Evolutionary conservation across 2,797 vertebrate species (phyloP).

Genomic region (Gambusia yucatana): DNA sequence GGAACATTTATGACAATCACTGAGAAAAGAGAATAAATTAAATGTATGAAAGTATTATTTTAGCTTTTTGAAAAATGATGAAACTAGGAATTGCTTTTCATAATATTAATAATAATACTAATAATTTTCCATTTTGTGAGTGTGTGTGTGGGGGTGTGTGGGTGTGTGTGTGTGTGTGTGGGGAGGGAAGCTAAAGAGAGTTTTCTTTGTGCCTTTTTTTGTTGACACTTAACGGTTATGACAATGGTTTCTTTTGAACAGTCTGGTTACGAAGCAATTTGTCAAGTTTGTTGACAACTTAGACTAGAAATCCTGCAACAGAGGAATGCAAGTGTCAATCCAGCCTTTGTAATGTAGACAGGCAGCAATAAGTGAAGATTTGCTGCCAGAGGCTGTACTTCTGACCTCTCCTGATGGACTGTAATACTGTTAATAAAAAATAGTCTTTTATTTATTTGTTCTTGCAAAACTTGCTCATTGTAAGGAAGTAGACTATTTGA

Average conservation of each 20-base stretch:
- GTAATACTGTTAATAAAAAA: constrained; percentile 9
- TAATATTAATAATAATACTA: constrained; percentile 36
- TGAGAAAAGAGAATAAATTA: constrained; percentile 9
- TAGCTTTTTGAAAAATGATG: constrained; percentile 14
- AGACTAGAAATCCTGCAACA: constrained; percentile 46
- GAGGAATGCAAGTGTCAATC: constrained; percentile 57
- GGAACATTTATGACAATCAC: constrained; percentile 4
- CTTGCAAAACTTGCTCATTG: not conserved
- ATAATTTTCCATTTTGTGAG: constrained; percentile 29
- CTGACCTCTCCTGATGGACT: constrained; percentile 36
- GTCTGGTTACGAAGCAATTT: constrained; percentile 68
- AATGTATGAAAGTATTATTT: constrained; percentile 27
- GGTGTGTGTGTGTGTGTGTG: constrained; percentile 25
- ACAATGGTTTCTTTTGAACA: constrained; percentile 71
- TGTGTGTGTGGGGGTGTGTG: constrained; percentile 20
- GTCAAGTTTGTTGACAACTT: constrained; percentile 69
- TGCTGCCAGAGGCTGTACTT: constrained; percentile 35
- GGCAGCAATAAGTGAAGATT: constrained; percentile 42
- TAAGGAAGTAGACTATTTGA: constrained; percentile 2
- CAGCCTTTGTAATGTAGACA: constrained; percentile 40
- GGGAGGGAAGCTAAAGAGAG: constrained; percentile 32
- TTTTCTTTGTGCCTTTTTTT: constrained; percentile 37
- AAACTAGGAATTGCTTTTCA: constrained; percentile 29
- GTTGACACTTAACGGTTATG: constrained; percentile 59
- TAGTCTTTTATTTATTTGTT: constrained; percentile 5